Base-by-base conservation (phyloP, 2,888 invertebrate species). In the Leptodirus hochenwartii region DNA sequence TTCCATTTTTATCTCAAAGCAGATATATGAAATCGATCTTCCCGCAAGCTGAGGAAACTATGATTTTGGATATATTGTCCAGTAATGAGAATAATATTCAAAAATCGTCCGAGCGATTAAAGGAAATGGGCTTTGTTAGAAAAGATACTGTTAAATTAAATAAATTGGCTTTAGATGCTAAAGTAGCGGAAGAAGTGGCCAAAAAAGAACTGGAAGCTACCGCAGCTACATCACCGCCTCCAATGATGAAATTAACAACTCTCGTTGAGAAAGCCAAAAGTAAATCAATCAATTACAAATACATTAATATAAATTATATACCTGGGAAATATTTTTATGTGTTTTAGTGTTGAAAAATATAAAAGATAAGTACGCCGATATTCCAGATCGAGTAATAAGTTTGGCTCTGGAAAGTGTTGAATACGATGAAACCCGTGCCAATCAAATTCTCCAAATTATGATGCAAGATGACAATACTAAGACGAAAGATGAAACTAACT, bases 21-120 rank as follows among this genome's bases (percentile, higher is more conserved):
- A 87, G 87, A 60, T 88, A 88, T 55, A 65, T 90, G 59, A 90
- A 88, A 57, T 82, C 78, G 45, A 71, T 88, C 43, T 90, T 87
- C 51, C 82, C 87, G 1, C 77, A 82, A 54, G 87, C 81, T 1
- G 88, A 90, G 45, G 88, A 88, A 52, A 82, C 80, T 13, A 53
- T 87, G 24, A 70, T 90, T 16, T 61, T 88, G 30, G 88, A 90
- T 44, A 64, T 84, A 23, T 57, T 87, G 29, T 74, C 79, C 27
- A 81, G 76, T 51, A 76, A 81, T 43, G 88, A 90, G 44, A 87
- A 87, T 51, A 88, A 87, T 54, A 87, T 90, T 5, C 82, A 84
- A 50, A 80, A 74, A 42, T 80, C 87, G 2, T 79, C 85, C 6
- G 84, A 87, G 43, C 73, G 71, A 39, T 61, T 90, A 8, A 61